These are phyloP conservation scores for Pogonophryne albipinna DNA, from an alignment of 2,797 vertebrate species.

Conservation along the genomic window DNA sequence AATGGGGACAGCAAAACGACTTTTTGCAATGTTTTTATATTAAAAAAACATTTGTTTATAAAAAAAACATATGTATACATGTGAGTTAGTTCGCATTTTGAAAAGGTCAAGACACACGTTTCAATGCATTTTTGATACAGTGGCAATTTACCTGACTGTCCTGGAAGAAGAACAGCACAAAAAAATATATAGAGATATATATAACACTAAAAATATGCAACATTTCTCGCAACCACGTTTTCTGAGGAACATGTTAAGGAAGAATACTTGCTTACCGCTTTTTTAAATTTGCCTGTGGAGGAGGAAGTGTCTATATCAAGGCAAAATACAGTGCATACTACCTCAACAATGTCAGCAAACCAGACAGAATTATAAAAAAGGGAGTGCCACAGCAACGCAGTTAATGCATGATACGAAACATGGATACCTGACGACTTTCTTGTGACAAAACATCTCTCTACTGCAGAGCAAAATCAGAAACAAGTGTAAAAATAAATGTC, in stretches of 20 bases:
- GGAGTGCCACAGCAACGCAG: constrained; percentile 77
- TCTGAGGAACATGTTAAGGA: constrained; percentile 68
- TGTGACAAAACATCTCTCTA: constrained; percentile 73
- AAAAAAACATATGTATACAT: constrained; percentile 91
- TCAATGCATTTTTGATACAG: constrained; percentile 80
- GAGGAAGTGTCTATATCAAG: constrained; percentile 87
- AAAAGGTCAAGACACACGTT: constrained; percentile 76
- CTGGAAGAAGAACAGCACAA: constrained; percentile 84
- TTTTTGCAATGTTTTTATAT: constrained; percentile 88
- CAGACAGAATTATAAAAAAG: constrained; percentile 54
- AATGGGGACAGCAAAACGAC: constrained; percentile 88
- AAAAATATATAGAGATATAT: constrained; percentile 20
- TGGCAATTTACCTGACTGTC: constrained; percentile 83
- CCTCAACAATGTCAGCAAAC: constrained; percentile 75
- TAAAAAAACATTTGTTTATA: constrained; percentile 79
- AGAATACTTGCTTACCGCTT: constrained; percentile 84
- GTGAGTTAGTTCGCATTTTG: constrained; percentile 74
- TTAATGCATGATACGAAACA: constrained; percentile 66
- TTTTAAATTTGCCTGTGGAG: constrained; percentile 88
- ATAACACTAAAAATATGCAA: constrained; percentile 79
- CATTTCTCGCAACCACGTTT: constrained; percentile 80
- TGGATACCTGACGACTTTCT: constrained; percentile 56
- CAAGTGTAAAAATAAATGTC: constrained; percentile 40
- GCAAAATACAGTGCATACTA: constrained; percentile 82
- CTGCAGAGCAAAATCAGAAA: constrained; percentile 67